Conservation (phyloP, 2,797 vertebrate species). For the Anabas testudineus region DNA sequence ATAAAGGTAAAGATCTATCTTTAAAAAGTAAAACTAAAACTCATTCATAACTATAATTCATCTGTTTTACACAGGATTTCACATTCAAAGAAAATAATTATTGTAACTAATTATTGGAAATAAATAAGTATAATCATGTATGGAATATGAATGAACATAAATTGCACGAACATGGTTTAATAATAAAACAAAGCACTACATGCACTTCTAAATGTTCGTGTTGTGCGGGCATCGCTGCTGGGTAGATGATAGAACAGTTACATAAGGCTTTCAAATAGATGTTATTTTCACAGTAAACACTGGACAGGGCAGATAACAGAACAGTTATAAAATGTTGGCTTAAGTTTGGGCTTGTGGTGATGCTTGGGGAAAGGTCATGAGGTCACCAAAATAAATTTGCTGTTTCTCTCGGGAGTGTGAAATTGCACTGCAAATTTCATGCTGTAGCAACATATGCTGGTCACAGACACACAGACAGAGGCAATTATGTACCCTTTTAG, state of each 20-base stretch:
- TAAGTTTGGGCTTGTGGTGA: constrained; percentile 24
- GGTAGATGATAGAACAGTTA: constrained; percentile 24
- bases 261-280: constrained; percentile 30
- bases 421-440: constrained; percentile 33
- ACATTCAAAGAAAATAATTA: not conserved
- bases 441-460: constrained; percentile 26
- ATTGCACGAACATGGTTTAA: not conserved
- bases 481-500: constrained; percentile 31
- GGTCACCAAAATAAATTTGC: constrained; percentile 26
- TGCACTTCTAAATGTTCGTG: not conserved
- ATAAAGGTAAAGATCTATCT: not conserved
- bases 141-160: constrained; percentile 20
- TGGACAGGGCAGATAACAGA: constrained; percentile 24
- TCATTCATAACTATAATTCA: not conserved
- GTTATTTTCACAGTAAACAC: constrained; percentile 29
- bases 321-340: constrained; percentile 12
- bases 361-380: constrained; percentile 30
- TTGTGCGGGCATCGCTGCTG: not conserved
- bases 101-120: no score
- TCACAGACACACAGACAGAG: constrained; percentile 17
- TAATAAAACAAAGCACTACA: not conserved
- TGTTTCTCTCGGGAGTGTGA: constrained; percentile 12
- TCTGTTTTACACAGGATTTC: not conserved
- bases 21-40: not conserved
- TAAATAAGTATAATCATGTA: not conserved